Base-by-base conservation (phyloP, 1,140 invertebrate species). In the Lasioglossum albipes region DNA sequence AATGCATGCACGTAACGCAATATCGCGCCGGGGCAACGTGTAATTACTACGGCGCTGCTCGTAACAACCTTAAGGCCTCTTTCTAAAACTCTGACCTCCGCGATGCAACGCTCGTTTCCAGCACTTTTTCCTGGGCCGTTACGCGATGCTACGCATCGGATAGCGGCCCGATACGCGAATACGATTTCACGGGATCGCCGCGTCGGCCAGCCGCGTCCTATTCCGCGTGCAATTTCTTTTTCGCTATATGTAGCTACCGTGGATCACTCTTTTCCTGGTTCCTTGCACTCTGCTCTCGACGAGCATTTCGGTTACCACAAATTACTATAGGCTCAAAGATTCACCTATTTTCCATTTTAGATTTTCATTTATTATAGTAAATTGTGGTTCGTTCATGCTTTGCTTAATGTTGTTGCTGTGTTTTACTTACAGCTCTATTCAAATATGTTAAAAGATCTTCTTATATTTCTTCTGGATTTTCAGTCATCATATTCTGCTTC, bases 1-100 rank as follows among this genome's bases (percentile, higher is more conserved):
- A 75, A 83, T 85, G 75, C 73, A 78, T 78, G 82, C 85, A 88
- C 78, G 86, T 86, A 89, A 88, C 82, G 86, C 85, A 86, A 81
- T 81, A 81, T 87, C 71, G 81, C 66, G 70, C 73, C 66, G 41
- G 42, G 73, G 36, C 57, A 88, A 88, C 84, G 79, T 89, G 82
- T 84, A 89, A 89, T 89, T 89, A 89, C 69, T 72, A 42, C 71
- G 80, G 76, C 84, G 82, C 2, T 59, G 69, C 76, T 83, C 78
- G 82, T 76, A 82, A 83, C 82, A 73, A 84, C 80, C 75, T 69
- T 22, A 75, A 65, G 72, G 76, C 27, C 27, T 83, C 82, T 82
- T 75, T 88, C 79, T 76, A 67, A 81, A 88, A 86, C 80, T 84
- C 80, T 87, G 84, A 89, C 85, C 85, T 86, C 80, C 80, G 71